Conservation (phyloP, 23 tunicate species). For the Halocynthia aurantium region DNA sequence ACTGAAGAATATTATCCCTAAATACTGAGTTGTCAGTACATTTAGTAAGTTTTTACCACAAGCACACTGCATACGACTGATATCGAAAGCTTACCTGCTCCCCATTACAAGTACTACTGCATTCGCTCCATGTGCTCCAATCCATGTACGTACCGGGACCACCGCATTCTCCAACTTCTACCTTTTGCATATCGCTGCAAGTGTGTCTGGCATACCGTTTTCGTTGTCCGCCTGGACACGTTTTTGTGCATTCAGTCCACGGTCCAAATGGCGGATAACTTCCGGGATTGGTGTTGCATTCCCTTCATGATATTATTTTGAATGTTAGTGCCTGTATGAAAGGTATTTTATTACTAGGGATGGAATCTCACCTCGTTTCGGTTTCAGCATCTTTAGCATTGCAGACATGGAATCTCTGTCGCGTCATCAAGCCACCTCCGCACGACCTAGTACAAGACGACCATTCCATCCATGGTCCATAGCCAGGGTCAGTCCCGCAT, state of each 20-base stretch:
- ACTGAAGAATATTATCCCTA: too few species aligned
- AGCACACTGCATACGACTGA: too few species aligned
- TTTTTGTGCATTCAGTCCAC: conserved; percentile 28
- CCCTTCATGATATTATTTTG: background rate
- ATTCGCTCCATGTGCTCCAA: conserved; percentile 41
- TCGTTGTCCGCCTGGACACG: conserved; percentile 38
- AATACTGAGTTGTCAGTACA: too few species aligned
- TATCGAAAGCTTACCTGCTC: conserved; percentile 21
- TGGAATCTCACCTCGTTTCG: conserved; percentile 4
- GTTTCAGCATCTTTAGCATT: conserved; percentile 14
- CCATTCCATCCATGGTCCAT: conserved; percentile 58
- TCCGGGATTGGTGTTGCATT: conserved; percentile 39
- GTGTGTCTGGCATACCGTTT: conserved; percentile 25
- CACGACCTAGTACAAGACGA: conserved; percentile 60
- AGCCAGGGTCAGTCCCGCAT: conserved; percentile 78
- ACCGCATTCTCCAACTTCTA: conserved; percentile 28
- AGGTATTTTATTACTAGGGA: too few species aligned
- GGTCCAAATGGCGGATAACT: conserved; percentile 16
- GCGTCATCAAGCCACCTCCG: conserved; percentile 68
- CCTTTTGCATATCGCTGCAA: conserved; percentile 22
- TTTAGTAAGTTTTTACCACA: too few species aligned
- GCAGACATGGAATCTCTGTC: conserved; percentile 65
- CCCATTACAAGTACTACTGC: conserved; percentile 75
- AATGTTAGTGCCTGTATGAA: too few species aligned
- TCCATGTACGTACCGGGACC: conserved; percentile 21